These are phyloP conservation scores for Temnothorax curvispinosus DNA, from an alignment of 1,140 invertebrate species.

Conservation along the genomic window DNA sequence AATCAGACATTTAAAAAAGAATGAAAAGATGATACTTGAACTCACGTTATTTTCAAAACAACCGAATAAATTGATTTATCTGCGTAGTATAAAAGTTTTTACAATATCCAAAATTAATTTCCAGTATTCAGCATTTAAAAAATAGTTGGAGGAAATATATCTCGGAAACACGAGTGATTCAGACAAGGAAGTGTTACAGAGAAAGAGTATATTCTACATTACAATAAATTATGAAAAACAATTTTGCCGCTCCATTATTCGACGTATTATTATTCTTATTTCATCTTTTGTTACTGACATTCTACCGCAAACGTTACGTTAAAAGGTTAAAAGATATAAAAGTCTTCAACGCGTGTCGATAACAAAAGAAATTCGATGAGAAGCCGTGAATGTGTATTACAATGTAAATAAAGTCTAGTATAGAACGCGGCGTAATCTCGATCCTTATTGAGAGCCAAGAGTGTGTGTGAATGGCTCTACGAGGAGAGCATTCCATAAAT, in stretches of 20 bases:
- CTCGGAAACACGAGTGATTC: not conserved
- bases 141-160: not conserved
- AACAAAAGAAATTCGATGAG: slow-evolving; percentile 16
- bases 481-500: not conserved
- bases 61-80: not conserved
- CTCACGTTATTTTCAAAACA: not conserved
- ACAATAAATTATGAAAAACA: not conserved
- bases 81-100: not conserved
- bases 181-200: too few relatives aligned
- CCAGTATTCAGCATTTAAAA: not conserved
- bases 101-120: not conserved
- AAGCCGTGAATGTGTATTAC: slow-evolving; percentile 12
- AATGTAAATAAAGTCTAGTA: slow-evolving; percentile 14
- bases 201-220: not conserved
- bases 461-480: not conserved
- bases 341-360: not conserved
- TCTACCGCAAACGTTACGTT: not conserved
- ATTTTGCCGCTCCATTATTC: not conserved
- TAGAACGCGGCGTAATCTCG: not conserved
- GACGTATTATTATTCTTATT: slow-evolving; percentile 28
- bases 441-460: slow-evolving; percentile 3
- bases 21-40: not conserved
- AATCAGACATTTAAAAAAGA: slow-evolving; percentile 19
- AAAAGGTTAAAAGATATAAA: not conserved
- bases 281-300: not conserved